Percentiles rank a stretch among this genome's conserved stretches.
These are phyloP conservation scores for Papilio dardanus DNA, from an alignment of 1,140 invertebrate genomes.

Conservation along the genomic window DNA sequence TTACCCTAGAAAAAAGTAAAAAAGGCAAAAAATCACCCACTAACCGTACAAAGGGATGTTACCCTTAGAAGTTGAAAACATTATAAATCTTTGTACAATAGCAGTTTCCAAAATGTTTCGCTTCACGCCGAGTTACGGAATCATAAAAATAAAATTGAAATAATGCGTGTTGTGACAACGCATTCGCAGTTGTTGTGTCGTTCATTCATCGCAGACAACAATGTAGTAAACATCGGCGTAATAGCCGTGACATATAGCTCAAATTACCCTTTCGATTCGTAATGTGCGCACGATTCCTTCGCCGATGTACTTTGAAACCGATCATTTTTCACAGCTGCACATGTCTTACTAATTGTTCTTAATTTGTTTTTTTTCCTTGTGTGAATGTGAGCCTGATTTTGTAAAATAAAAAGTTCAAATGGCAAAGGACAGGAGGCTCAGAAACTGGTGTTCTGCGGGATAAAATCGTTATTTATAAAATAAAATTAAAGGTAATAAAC, in stretches of 20 bases:
- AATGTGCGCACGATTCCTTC: conserved; percentile 34
- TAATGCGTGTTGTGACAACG: conserved; percentile 80
- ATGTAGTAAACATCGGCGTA: conserved; percentile 73
- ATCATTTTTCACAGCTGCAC: conserved; percentile 12
- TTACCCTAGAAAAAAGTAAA: background rate
- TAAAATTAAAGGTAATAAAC: conserved; percentile 8
- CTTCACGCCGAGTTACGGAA: conserved; percentile 75
- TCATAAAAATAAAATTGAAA: conserved; percentile 77
- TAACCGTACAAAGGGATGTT: conserved; percentile 26
- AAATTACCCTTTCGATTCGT: conserved; percentile 68
- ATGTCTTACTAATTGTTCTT: conserved; percentile 12
- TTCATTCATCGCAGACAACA: conserved; percentile 75
- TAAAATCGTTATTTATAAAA: background rate
- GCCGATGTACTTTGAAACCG: conserved; percentile 30
- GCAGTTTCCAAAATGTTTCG: conserved; percentile 64
- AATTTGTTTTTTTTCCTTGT: background rate
- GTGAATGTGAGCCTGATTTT: background rate
- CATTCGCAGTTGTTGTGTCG: conserved; percentile 72
- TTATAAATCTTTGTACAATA: conserved; percentile 68
- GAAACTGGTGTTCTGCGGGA: no score
- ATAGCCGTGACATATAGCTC: conserved; percentile 66
- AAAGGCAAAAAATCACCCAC: background rate
- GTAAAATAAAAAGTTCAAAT: background rate
- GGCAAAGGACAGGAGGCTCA: no score
- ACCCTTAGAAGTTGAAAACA: conserved; percentile 59